Evolutionary conservation across 2,888 invertebrate species (phyloP).

Genomic region (Hoplodrina blanda): DNA sequence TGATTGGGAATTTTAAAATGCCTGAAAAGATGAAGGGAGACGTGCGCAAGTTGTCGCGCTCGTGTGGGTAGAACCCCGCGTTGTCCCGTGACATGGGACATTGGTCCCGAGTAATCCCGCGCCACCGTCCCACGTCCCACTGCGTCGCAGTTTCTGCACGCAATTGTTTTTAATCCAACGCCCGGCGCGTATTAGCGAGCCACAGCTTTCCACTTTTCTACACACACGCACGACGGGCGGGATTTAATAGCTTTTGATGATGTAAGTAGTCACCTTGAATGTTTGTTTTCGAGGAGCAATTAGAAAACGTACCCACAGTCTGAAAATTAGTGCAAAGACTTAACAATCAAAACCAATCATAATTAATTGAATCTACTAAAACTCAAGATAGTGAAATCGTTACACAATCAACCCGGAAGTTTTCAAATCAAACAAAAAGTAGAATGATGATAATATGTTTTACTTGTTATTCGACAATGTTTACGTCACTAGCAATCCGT

Average conservation of each 20-base stretch:
- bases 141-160: conserved; percentile 17
- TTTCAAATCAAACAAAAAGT: neutral
- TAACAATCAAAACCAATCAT: neutral
- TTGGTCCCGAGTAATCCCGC: neutral
- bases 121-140: neutral
- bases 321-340: too few species aligned
- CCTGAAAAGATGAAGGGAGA: too few species aligned
- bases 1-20: too few species aligned
- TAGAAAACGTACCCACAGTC: neutral
- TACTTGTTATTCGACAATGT: conserved; percentile 12
- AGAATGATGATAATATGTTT: conserved; percentile 1
- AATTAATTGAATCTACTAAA: neutral
- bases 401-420: neutral
- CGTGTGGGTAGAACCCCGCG: neutral
- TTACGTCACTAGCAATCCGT: conserved; percentile 14
- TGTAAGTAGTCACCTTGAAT: neutral
- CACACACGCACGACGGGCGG: conserved; percentile 1
- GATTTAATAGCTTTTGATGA: conserved; percentile 1
- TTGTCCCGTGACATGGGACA: neutral
- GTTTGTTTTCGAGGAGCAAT: neutral
- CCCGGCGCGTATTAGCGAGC: conserved; percentile 18
- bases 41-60: too few species aligned
- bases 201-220: conserved; percentile 29
- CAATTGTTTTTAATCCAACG: conserved; percentile 35
- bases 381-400: neutral